phyloP scores from a whole-genome alignment of 2,888 invertebrate species.

The Ormyrus thymus region DNA sequence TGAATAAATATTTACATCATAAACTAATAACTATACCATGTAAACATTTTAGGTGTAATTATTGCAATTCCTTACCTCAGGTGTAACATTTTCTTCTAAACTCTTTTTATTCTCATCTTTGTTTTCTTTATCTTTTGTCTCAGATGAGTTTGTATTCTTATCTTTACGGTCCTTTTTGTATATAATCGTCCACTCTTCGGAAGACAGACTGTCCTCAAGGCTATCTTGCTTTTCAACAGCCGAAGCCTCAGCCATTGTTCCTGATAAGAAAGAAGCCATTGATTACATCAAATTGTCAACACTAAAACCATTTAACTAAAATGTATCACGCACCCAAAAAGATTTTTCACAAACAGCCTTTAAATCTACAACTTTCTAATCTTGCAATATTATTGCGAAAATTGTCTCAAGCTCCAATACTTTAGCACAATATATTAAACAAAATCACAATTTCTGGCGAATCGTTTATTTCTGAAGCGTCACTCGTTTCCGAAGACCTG shows the following conservation, averaged over 20 bases:
- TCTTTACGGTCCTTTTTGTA: slow-evolving; percentile 46
- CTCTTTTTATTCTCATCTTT: slow-evolving; percentile 13
- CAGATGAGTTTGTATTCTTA: neutral
- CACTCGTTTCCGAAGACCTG: neutral
- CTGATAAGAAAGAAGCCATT: neutral
- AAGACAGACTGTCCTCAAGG: slow-evolving; percentile 50
- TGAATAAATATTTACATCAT: neutral
- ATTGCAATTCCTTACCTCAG: slow-evolving; percentile 28
- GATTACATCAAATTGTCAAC: neutral
- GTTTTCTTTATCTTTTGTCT: slow-evolving; percentile 14
- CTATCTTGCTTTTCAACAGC: slow-evolving; percentile 32
- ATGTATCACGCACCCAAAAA: slow-evolving; percentile 6
- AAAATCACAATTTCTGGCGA: neutral
- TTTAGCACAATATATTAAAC: neutral
- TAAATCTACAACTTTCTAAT: neutral
- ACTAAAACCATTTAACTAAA: neutral
- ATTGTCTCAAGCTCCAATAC: neutral
- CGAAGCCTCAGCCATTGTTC: slow-evolving; percentile 49
- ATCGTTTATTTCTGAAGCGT: slow-evolving; percentile 1
- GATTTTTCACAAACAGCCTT: neutral
- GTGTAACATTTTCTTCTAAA: slow-evolving; percentile 24
- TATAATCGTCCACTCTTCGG: slow-evolving; percentile 58
- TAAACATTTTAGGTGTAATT: no score
- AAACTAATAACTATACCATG: neutral
- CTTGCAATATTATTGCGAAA: neutral